Percentiles rank a stretch among this genome's conserved stretches.
Conservation (phyloP, 2,888 invertebrate species). For the Syrista parreyssii region DNA sequence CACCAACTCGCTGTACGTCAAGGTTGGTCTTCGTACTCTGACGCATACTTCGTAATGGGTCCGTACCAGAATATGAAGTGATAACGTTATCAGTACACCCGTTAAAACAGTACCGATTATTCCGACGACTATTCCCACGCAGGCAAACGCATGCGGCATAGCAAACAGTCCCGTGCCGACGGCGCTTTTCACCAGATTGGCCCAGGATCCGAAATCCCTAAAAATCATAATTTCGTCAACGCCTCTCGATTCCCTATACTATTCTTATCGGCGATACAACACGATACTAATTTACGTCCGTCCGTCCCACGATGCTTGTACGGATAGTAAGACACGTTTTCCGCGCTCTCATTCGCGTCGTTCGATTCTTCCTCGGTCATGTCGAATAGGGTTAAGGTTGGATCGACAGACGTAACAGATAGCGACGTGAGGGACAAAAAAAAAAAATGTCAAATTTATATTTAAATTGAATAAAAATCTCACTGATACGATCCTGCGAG, state of each 20-base stretch:
- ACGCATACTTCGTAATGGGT: conserved; percentile 40
- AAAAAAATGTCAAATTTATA: background rate
- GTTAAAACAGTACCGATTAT: conserved; percentile 39
- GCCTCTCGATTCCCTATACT: background rate
- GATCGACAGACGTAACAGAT: too few relatives aligned
- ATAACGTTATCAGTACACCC: conserved; percentile 40
- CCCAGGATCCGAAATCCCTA: conserved; percentile 40
- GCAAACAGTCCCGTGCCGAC: conserved; percentile 47
- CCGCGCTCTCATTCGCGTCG: too few relatives aligned
- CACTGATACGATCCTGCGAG: background rate
- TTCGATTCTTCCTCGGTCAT: too few relatives aligned
- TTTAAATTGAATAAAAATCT: background rate
- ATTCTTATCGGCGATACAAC: background rate
- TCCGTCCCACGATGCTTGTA: conserved; percentile 28
- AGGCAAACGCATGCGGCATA: conserved; percentile 47
- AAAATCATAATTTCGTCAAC: background rate
- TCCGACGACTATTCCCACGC: conserved; percentile 44
- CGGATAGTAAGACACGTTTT: conserved; percentile 39
- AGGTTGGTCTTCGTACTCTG: conserved; percentile 28
- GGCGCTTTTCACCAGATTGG: conserved; percentile 45
- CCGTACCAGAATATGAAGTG: conserved; percentile 41
- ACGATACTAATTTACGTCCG: conserved; percentile 35
- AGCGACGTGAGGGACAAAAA: too few relatives aligned
- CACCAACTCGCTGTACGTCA: conserved; percentile 43
- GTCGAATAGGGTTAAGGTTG: too few relatives aligned